These are phyloP conservation scores for Sipha flava DNA, from an alignment of 1,140 invertebrate genomes.

Conservation along the genomic window DNA sequence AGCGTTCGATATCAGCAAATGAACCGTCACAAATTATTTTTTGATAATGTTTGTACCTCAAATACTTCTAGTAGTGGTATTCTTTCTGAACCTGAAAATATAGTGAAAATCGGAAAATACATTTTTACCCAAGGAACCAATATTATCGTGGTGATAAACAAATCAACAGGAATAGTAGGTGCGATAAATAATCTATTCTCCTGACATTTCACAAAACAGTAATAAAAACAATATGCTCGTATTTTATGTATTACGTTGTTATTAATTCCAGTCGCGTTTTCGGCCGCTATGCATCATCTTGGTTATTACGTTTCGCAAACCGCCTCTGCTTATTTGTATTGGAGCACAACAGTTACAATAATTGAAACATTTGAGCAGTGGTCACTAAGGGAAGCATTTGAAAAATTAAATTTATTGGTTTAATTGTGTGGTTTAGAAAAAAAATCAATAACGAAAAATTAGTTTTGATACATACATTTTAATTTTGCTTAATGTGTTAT, in stretches of 20 bases:
- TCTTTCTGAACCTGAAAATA: not conserved
- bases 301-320: not conserved
- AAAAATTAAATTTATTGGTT: too few species aligned
- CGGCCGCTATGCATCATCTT: not conserved
- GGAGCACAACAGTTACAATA: not conserved
- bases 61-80: not conserved
- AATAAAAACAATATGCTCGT: slow-evolving; percentile 26
- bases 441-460: too few species aligned
- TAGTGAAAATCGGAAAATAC: not conserved
- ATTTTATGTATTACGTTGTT: slow-evolving; percentile 24
- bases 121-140: slow-evolving; percentile 9
- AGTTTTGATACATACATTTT: too few species aligned
- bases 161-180: slow-evolving; percentile 3
- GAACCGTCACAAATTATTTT: slow-evolving; percentile 16
- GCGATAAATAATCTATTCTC: slow-evolving; percentile 11
- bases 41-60: not conserved
- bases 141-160: slow-evolving; percentile 3
- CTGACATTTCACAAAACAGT: not conserved
- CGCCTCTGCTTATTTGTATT: not conserved
- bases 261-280: slow-evolving; percentile 15
- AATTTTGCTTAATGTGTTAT: too few species aligned
- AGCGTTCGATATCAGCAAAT: not conserved
- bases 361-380: not conserved
- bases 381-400: not conserved
- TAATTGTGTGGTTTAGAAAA: too few species aligned